These are phyloP conservation scores for Drosophila monieri DNA, from an alignment of 2,888 invertebrate genomes.

Conservation along the genomic window DNA sequence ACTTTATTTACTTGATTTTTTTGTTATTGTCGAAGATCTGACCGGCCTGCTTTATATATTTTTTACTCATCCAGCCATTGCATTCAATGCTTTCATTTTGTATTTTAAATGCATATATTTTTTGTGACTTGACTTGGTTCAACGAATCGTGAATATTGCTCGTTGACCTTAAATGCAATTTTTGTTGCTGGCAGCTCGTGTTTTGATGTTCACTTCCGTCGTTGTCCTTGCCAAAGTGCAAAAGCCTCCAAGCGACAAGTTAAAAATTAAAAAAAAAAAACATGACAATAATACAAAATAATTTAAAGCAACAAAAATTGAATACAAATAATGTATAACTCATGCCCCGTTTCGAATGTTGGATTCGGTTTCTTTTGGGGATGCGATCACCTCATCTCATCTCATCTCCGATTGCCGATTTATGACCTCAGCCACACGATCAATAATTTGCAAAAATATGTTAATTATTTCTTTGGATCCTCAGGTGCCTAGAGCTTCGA, in stretches of 20 bases:
- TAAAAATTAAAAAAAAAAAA: conserved; percentile 4
- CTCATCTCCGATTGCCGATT: conserved; percentile 38
- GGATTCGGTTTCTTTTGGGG: conserved; percentile 3
- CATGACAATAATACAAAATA: not conserved
- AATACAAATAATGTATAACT: conserved; percentile 16
- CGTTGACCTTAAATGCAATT: conserved; percentile 65
- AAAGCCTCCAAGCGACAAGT: conserved; percentile 47
- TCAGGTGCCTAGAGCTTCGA: conserved; percentile 12
- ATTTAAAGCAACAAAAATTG: conserved; percentile 2
- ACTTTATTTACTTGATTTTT: conserved; percentile 3
- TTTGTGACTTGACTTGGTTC: conserved; percentile 48
- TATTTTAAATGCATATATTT: not conserved
- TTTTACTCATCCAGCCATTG: conserved; percentile 36
- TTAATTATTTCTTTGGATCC: conserved; percentile 54
- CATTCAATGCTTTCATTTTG: conserved; percentile 8
- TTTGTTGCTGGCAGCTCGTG: conserved; percentile 26
- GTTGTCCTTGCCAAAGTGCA: conserved; percentile 70
- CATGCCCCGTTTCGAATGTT: conserved; percentile 22
- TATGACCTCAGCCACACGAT: conserved; percentile 47
- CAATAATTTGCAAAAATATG: conserved; percentile 64
- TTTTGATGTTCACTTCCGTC: conserved; percentile 41
- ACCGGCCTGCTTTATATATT: conserved; percentile 65
- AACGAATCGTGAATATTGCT: conserved; percentile 66
- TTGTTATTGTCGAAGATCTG: conserved; percentile 29
- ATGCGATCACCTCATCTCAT: conserved; percentile 19